Base-by-base conservation (phyloP, 2,888 invertebrate genomes). In the Xanthia togata region DNA sequence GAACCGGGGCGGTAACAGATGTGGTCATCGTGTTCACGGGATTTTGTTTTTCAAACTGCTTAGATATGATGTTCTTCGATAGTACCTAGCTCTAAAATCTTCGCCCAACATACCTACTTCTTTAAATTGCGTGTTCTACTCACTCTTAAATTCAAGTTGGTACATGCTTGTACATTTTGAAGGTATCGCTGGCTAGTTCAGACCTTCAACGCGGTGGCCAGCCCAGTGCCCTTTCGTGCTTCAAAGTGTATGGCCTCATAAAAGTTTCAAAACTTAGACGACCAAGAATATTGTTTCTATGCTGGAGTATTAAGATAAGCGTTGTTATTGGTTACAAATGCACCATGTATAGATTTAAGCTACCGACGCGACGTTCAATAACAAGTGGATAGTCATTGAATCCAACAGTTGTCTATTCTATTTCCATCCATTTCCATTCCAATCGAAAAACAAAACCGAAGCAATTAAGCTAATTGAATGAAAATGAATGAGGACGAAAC, bases 211-310 rank as follows among this genome's bases (percentile, higher is more conserved):
- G 17, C 17, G 23, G 35, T 9, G 26, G 26, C 38, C 53, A 44
- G n/a, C 31, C n/a, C 20, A n/a, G 20, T 57, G 38, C 71, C 59
- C 47, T 74, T 60, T 74, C 12, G n/a, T 53, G 35, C 44, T 38
- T 26, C 8, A 74, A 26, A 17, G 8, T 2, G 8, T 6, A 20
- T 20, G 2, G 23, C 44, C 17, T 73, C 14, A 74, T 31, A 31
- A 31, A n/a, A 31, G 14, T 41, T 59, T 60, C 14, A 23, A 50
- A 60, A 31, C 17, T 60, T 26, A 26, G 20, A 3, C 6, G 6
- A 23, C 35, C 6, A 62, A 9, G n/a, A 26, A 26, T 65, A 26
- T 20, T 26, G 20, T 44, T 44, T 20, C 0, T 44, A 26, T 44
- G 12, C 6, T 41, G 20, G 5, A 11, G 20, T 26, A 64, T 64